These are phyloP conservation scores for Hippocampus kuda DNA, from an alignment of 2,797 vertebrate genomes.

Conservation along the genomic window DNA sequence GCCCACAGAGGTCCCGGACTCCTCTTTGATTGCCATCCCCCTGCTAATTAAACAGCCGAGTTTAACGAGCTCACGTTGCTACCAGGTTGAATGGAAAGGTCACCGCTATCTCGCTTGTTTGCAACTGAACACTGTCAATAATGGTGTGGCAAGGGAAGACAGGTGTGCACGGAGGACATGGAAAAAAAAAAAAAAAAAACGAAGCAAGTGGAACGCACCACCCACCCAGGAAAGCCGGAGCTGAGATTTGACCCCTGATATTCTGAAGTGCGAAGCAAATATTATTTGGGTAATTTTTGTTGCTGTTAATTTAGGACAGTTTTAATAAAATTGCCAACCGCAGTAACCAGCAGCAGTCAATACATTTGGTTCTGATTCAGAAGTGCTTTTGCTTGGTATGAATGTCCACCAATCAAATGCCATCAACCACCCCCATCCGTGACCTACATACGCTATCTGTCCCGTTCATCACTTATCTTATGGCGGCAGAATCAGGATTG, in stretches of 20 bases:
- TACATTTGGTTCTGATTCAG: not conserved
- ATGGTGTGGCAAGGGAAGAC: constrained; percentile 19
- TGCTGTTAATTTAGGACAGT: not conserved
- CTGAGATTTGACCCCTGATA: too few species aligned
- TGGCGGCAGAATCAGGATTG: constrained; percentile 61
- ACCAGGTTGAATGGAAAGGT: constrained; percentile 61
- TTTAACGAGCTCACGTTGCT: constrained; percentile 50
- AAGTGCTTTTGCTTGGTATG: not conserved
- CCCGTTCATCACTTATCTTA: constrained; percentile 57
- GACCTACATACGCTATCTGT: constrained; percentile 53
- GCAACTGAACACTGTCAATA: constrained; percentile 45
- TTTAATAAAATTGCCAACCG: not conserved
- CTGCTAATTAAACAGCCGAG: constrained; percentile 59
- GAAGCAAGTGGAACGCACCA: not conserved
- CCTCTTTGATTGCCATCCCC: constrained; percentile 45
- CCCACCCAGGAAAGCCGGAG: too few species aligned
- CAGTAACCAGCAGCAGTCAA: not conserved
- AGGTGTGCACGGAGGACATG: constrained; percentile 20
- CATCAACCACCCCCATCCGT: constrained; percentile 23
- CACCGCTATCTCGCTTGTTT: constrained; percentile 31
- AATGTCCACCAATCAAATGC: constrained; percentile 26
- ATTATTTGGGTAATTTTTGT: too few species aligned
- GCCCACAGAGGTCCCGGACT: constrained; percentile 35
- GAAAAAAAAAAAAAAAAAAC: not conserved
- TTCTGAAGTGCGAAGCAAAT: too few species aligned